Percentiles rank a stretch among this genome's conserved stretches.
phyloP scores from a whole-genome alignment of 1,140 invertebrate genomes.

The Plodia interpunctella region DNA sequence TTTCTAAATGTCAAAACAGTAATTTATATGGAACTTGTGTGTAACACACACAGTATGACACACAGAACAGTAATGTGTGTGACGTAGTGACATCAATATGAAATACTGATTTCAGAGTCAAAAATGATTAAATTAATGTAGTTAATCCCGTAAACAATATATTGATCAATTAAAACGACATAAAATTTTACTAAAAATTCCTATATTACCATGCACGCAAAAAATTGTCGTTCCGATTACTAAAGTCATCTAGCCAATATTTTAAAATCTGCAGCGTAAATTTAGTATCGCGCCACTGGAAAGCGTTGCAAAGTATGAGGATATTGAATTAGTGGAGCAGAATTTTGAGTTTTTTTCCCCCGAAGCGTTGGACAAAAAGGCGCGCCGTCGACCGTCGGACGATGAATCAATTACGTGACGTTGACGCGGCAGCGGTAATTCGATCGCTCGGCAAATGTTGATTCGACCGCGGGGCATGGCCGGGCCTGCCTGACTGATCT shows the following conservation, averaged over 20 bases:
- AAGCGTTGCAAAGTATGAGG: slow-evolving; percentile 34
- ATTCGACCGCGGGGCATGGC: slow-evolving; percentile 52
- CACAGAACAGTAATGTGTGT: too few species aligned
- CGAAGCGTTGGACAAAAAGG: slow-evolving; percentile 48
- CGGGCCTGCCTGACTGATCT: slow-evolving; percentile 21
- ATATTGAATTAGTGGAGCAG: slow-evolving; percentile 60
- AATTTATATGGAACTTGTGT: too few species aligned
- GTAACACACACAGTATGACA: too few species aligned
- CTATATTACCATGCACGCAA: background rate
- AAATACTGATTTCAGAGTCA: too few species aligned
- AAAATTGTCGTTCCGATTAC: too few species aligned
- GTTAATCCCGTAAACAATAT: too few species aligned
- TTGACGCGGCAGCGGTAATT: slow-evolving; percentile 57
- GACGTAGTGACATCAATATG: too few species aligned
- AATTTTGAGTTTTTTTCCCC: slow-evolving; percentile 56
- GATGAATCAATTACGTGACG: slow-evolving; percentile 67
- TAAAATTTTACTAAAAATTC: too few species aligned
- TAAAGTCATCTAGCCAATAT: background rate
- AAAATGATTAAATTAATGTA: too few species aligned
- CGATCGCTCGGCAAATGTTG: slow-evolving; percentile 69
- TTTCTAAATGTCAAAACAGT: too few species aligned
- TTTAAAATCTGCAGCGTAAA: slow-evolving; percentile 6
- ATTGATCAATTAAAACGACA: too few species aligned
- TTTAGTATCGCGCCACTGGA: background rate
- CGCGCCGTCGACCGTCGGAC: slow-evolving; percentile 41